Conservation (phyloP, 2,797 vertebrate species). For the Zonotrichia albicollis region DNA sequence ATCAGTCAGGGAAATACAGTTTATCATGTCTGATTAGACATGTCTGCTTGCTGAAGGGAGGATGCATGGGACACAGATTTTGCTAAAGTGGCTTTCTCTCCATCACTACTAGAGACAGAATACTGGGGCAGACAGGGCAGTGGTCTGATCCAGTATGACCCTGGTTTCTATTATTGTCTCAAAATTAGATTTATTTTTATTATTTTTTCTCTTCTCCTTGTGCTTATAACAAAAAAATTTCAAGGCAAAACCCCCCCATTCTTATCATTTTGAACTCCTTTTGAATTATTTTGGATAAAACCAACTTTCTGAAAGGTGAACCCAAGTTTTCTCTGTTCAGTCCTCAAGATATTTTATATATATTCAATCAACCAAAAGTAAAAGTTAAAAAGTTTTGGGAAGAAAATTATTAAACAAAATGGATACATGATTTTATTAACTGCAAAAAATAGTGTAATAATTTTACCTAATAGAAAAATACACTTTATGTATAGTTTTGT, state of each 20-base stretch:
- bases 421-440: neutral
- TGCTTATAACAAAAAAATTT: neutral
- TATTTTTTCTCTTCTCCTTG: neutral
- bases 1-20: neutral
- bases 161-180: neutral
- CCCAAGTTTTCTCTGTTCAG: neutral
- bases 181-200: neutral
- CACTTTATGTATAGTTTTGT: neutral
- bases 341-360: neutral
- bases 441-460: neutral
- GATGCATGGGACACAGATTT: neutral
- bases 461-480: neutral
- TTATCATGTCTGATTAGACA: neutral
- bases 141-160: neutral
- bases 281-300: neutral
- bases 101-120: rapidly evolving
- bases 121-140: neutral
- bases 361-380: neutral
- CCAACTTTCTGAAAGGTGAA: neutral
- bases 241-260: neutral
- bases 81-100: neutral
- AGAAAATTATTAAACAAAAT: neutral
- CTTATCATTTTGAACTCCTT: neutral
- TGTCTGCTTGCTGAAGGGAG: neutral
- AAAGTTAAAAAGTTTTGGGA: neutral